A percentile compares a stretch with the other conserved stretches of the same genome.
These are phyloP conservation scores for Euplagia quadripunctaria DNA, from an alignment of 2,888 invertebrate species.

Conservation along the genomic window DNA sequence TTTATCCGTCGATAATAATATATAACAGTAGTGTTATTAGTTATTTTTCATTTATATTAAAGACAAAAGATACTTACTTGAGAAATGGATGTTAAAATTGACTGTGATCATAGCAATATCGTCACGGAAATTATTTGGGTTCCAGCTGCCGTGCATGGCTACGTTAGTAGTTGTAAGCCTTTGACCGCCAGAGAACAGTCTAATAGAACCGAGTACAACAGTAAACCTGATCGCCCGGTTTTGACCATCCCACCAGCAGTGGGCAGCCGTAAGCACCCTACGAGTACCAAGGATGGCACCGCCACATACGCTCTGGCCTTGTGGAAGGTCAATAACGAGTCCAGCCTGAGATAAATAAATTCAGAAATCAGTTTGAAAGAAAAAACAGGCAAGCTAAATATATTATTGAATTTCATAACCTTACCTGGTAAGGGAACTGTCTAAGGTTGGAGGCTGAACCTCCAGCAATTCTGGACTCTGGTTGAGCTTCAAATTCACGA, in stretches of 20 bases:
- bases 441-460: constrained; percentile 39
- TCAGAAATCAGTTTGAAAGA: background rate
- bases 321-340: constrained; percentile 52
- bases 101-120: constrained; percentile 51
- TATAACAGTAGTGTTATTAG: no score
- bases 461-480: constrained; percentile 48
- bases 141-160: constrained; percentile 50
- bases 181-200: constrained; percentile 55
- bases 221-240: constrained; percentile 58
- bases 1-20: no score
- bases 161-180: constrained; percentile 52
- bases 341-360: constrained; percentile 42
- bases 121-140: constrained; percentile 49
- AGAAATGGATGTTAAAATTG: background rate
- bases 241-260: constrained; percentile 63
- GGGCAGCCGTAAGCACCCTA: constrained; percentile 57
- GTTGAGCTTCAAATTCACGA: constrained; percentile 28
- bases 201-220: constrained; percentile 60
- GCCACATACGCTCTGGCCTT: constrained; percentile 55
- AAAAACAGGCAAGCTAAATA: background rate
- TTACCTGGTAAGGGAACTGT: constrained; percentile 49
- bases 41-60: background rate
- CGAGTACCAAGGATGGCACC: constrained; percentile 54
- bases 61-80: background rate
- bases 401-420: background rate